Evolutionary conservation across 2,113 vertebrate genomes (phyloP), one percentile per base, ranked within the genome.

Genomic region (Collichthys lucidus): DNA sequence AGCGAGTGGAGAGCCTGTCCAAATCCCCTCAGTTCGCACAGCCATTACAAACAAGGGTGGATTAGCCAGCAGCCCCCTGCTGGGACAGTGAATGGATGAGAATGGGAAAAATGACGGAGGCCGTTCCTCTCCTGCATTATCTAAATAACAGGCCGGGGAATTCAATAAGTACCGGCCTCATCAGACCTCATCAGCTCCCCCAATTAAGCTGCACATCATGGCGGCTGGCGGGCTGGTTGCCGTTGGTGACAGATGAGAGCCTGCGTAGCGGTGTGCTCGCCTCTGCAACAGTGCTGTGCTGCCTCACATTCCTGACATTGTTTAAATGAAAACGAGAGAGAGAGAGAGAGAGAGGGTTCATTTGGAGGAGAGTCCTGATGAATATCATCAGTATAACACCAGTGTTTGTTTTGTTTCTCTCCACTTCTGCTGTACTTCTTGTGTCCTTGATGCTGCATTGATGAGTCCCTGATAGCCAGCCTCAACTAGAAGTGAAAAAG

Each of bases 101-200:
- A 90, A 84, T 81, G 72, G 84, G 72, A 73, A 72, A 65, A 77
- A 91, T 74, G 91, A 87, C 86, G 86, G 76, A 89, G 80, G 72
- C 78, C 44, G 78, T 70, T 91, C 77, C 65, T 90, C 85, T 85
- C 74, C 88, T 73, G 87, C 81, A 88, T 92, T 90, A 92, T 92
- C 85, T 80, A 88, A 90, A 92, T 92, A 93, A 92, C 88, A 90
- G 91, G 81, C 86, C 52, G 24, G 86, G 90, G 89, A 94, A 93
- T 93, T 93, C 86, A 94, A 90, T 92, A 93, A 93, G 89, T 82
- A 84, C 85, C 84, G 50, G 89, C 85, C 89, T 93, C 92, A 92
- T 94, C 92, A 94, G 87, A 89, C 91, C 91, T 92, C 92, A 91
- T 92, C 89, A 94, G 88, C 90, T 86, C 82, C 80, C 75, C 88